Evolutionary conservation across 2,113 vertebrate species (phyloP).

Genomic region (Macrotis lagotis): DNA sequence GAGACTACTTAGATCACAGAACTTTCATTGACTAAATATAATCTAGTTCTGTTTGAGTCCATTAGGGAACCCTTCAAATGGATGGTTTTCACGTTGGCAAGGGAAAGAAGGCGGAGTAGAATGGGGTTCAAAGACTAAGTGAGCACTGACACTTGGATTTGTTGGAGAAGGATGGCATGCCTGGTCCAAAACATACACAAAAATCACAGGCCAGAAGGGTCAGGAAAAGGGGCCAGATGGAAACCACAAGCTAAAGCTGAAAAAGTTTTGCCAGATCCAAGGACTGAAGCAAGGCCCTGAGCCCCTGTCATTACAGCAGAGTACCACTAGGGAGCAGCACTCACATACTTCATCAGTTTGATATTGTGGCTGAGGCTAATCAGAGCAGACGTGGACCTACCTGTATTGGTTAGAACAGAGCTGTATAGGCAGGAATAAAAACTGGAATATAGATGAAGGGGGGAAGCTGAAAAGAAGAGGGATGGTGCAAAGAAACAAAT

Average conservation of each 20-base stretch:
- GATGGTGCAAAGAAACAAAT: too few species aligned
- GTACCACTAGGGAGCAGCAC: not conserved
- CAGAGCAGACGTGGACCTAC: not conserved
- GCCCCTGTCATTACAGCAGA: not conserved
- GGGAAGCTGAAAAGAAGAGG: too few species aligned
- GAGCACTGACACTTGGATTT: not conserved
- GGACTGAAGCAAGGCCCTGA: not conserved
- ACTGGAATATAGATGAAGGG: too few species aligned
- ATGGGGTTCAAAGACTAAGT: not conserved
- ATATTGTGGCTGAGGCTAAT: not conserved
- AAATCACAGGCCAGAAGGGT: not conserved
- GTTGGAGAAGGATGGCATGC: not conserved
- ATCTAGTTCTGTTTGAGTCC: not conserved
- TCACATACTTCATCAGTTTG: not conserved
- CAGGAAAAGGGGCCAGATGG: not conserved
- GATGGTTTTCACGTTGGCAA: not conserved
- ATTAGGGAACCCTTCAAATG: not conserved
- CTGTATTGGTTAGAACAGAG: too few species aligned
- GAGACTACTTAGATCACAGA: not conserved
- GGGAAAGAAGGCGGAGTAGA: not conserved
- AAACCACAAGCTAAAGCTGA: not conserved
- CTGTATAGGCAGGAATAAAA: too few species aligned
- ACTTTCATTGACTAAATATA: not conserved
- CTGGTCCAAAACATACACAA: not conserved
- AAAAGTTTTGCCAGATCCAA: not conserved